Evolutionary conservation across 2,113 vertebrate genomes (phyloP).

Genomic region (Tringa solitaria): DNA sequence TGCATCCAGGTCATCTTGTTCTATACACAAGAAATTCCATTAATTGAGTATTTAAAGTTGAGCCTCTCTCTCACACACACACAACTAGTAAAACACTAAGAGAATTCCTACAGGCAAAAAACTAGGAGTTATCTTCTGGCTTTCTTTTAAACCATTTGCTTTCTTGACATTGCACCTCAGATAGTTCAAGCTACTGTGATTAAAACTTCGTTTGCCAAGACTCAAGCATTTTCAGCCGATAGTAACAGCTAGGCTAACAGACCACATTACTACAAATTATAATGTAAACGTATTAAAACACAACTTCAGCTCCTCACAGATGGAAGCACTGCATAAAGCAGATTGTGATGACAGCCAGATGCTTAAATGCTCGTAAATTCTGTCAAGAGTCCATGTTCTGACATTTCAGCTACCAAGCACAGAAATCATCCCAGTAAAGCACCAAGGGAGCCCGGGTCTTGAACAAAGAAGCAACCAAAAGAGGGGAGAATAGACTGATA

Average conservation of each 20-base stretch:
- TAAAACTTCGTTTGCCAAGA: background rate
- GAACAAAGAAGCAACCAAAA: background rate
- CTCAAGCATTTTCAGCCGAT: background rate
- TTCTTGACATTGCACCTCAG: background rate
- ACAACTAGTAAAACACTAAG: background rate
- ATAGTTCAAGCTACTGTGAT: background rate
- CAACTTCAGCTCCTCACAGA: conserved; percentile 6
- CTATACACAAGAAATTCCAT: conserved; percentile 65
- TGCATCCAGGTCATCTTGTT: conserved; percentile 86
- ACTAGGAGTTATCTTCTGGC: background rate
- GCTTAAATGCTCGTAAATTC: background rate
- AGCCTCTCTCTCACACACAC: background rate
- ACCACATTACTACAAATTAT: background rate
- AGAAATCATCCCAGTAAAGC: background rate
- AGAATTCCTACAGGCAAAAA: background rate
- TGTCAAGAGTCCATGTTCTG: background rate
- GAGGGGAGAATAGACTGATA: background rate
- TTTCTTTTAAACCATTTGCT: background rate
- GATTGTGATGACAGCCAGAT: conserved; percentile 36
- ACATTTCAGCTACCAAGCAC: background rate
- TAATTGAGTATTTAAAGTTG: background rate
- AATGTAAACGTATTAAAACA: background rate
- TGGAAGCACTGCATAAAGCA: conserved; percentile 30
- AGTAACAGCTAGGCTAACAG: background rate
- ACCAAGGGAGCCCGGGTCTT: background rate